Conservation (phyloP, 2,797 vertebrate species). For the Nyctibius grandis region DNA sequence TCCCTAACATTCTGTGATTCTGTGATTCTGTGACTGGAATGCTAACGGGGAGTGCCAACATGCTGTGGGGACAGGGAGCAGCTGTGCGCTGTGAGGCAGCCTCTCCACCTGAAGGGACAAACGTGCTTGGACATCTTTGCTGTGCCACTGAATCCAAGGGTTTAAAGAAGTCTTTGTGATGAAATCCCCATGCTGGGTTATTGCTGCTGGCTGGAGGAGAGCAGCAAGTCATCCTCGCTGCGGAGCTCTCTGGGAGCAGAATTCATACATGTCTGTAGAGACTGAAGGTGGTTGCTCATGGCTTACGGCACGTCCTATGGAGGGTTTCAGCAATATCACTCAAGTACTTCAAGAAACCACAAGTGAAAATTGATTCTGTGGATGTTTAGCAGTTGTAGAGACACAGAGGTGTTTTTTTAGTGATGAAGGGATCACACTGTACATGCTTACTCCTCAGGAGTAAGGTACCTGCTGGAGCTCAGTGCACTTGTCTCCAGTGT, state of each 20-base stretch:
- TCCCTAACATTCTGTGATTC: too few species aligned
- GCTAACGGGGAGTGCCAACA: fast-evolving
- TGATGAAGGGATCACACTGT: background rate
- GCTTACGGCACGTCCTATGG: fast-evolving
- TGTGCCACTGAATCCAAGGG: background rate
- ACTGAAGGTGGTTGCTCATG: background rate
- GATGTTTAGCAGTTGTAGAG: background rate
- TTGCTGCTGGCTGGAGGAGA: background rate
- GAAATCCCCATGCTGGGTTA: background rate
- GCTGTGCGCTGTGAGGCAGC: background rate
- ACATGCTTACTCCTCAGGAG: background rate
- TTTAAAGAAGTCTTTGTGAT: background rate
- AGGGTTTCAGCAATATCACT: background rate
- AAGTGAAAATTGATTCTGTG: background rate
- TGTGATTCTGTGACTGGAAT: too few species aligned
- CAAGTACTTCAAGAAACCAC: background rate
- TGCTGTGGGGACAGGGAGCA: background rate
- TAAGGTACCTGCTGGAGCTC: background rate
- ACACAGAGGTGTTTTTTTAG: background rate
- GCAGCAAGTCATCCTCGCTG: background rate
- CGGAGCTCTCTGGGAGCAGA: background rate
- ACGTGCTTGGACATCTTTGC: background rate
- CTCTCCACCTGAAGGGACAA: background rate
- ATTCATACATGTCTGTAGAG: background rate
- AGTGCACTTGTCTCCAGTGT: fast-evolving